phyloP scores from a whole-genome alignment of 2,888 invertebrate species.

The Biston stratarius region DNA sequence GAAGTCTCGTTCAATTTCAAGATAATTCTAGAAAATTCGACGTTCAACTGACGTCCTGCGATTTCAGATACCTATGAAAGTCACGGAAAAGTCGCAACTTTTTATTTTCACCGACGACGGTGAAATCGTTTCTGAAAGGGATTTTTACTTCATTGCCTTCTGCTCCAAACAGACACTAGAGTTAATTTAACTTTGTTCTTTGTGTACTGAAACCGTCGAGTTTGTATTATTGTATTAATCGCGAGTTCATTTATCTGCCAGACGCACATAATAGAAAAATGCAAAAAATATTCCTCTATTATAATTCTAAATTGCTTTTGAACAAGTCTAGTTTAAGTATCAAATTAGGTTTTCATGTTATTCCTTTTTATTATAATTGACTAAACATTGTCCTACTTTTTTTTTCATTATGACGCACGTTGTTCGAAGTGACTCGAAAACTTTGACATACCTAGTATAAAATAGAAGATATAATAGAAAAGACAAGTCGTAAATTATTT shows the following conservation, averaged over 20 bases:
- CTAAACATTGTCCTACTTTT: no score
- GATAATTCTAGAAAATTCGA: conserved; percentile 69
- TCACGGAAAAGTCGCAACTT: conserved; percentile 42
- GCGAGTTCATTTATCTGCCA: conserved; percentile 37
- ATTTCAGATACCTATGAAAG: conserved; percentile 42
- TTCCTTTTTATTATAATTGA: no score
- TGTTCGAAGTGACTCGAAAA: no score
- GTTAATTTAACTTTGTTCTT: conserved; percentile 53
- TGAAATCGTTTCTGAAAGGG: conserved; percentile 46
- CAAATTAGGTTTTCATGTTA: no score
- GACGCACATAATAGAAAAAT: conserved; percentile 23
- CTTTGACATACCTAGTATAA: no score
- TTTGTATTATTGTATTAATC: conserved; percentile 34
- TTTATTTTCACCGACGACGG: conserved; percentile 45
- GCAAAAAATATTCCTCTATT: not conserved
- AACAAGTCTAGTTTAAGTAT: no score
- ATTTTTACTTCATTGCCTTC: conserved; percentile 46
- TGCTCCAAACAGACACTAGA: conserved; percentile 45
- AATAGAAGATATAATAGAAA: no score
- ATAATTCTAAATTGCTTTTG: not conserved
- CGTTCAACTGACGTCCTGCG: conserved; percentile 58
- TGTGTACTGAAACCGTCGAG: conserved; percentile 30
- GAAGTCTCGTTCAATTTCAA: conserved; percentile 66
- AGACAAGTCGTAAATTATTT: no score
- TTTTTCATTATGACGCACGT: no score